These are phyloP conservation scores for Perca fluviatilis DNA, from an alignment of 2,113 vertebrate species.

Conservation along the genomic window DNA sequence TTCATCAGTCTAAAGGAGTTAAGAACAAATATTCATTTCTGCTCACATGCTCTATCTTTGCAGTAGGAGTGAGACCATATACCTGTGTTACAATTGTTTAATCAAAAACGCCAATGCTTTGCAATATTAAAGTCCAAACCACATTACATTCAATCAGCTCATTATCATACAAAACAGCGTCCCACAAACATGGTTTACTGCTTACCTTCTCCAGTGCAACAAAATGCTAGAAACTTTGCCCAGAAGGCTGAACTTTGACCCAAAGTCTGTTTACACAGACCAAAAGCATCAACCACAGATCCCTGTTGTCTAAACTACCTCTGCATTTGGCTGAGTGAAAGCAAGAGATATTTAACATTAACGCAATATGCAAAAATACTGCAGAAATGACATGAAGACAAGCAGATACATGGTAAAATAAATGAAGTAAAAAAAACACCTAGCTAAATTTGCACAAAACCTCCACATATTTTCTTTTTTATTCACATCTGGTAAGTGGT, in stretches of 20 bases:
- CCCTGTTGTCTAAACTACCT: conserved; percentile 5
- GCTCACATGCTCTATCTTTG: not conserved
- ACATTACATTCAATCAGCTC: not conserved
- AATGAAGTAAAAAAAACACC: not conserved
- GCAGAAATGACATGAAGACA: not conserved
- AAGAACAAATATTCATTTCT: not conserved
- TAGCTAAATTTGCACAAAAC: not conserved
- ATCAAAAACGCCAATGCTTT: not conserved
- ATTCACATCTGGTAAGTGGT: not conserved
- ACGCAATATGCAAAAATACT: not conserved
- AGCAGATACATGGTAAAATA: not conserved
- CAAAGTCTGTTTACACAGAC: conserved; percentile 70
- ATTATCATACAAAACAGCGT: not conserved
- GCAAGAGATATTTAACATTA: not conserved
- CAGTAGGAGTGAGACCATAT: not conserved
- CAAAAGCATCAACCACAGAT: conserved; percentile 50
- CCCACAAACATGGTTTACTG: not conserved
- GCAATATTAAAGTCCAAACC: not conserved
- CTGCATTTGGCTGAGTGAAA: not conserved
- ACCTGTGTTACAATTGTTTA: not conserved
- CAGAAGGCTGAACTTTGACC: conserved; percentile 77
- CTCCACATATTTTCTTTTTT: not conserved
- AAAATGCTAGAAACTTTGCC: conserved; percentile 66
- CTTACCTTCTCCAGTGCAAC: conserved; percentile 71
- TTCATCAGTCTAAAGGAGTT: not conserved